Evolutionary conservation across 2,113 vertebrate species (phyloP).

Genomic region (Halcyon malimbica): DNA sequence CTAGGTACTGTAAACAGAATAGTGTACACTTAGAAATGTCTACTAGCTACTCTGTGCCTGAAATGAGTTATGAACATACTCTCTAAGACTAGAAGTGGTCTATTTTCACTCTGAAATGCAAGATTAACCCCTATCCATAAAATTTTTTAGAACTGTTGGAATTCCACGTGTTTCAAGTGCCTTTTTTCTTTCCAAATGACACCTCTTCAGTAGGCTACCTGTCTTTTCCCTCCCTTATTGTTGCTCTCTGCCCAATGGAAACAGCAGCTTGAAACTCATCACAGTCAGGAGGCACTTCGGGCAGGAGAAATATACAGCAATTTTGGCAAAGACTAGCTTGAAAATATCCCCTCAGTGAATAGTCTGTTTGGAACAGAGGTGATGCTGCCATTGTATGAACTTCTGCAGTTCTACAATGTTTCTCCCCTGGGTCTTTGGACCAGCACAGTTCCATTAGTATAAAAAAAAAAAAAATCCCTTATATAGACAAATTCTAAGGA

Average conservation of each 20-base stretch:
- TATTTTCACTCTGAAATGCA: conserved; percentile 8
- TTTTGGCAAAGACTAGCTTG: not conserved
- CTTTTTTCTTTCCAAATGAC: not conserved
- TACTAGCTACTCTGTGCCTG: not conserved
- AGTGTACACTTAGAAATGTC: not conserved
- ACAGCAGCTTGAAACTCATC: not conserved
- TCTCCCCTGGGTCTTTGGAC: not conserved
- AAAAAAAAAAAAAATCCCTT: conserved; percentile 27
- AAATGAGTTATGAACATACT: not conserved
- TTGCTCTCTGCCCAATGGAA: not conserved
- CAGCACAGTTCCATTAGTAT: not conserved
- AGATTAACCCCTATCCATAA: not conserved
- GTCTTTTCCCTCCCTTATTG: not conserved
- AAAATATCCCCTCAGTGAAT: not conserved
- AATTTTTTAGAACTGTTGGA: not conserved
- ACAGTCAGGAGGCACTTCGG: not conserved
- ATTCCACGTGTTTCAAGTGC: not conserved
- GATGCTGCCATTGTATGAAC: not conserved
- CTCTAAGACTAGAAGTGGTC: not conserved
- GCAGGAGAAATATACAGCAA: not conserved
- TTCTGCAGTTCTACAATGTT: not conserved
- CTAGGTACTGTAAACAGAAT: not conserved
- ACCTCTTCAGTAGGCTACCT: not conserved
- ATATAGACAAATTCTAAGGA: not conserved
- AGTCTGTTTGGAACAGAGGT: not conserved